Percentiles rank a stretch among this genome's conserved stretches.
Conservation (phyloP, 2,888 invertebrate species). For the Heliconius ethilla region DNA sequence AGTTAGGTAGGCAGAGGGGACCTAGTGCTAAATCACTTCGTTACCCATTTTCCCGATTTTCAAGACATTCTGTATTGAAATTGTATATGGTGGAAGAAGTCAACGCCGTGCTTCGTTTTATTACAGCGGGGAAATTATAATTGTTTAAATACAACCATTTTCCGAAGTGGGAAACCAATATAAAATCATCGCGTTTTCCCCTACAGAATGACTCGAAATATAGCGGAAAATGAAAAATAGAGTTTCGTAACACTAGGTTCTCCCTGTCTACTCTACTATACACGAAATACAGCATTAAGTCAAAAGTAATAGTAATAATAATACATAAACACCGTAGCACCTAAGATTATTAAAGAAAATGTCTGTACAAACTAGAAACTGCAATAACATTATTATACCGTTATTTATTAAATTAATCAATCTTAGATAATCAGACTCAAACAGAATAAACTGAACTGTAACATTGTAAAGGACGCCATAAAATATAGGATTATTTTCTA, state of each 20-base stretch:
- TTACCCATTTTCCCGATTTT: too few species aligned
- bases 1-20: too few species aligned
- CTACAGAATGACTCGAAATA: too few species aligned
- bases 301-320: background rate
- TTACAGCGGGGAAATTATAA: too few species aligned
- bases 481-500: conserved; percentile 9
- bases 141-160: too few species aligned
- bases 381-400: background rate
- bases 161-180: too few species aligned
- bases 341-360: background rate
- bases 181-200: too few species aligned
- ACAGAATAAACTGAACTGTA: background rate
- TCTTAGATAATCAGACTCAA: conserved; percentile 6
- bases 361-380: background rate
- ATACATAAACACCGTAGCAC: background rate
- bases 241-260: background rate
- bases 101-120: too few species aligned
- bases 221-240: background rate
- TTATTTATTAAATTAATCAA: conserved; percentile 16
- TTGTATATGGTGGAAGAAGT: too few species aligned
- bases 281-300: background rate
- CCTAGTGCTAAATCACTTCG: too few species aligned
- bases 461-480: conserved; percentile 16
- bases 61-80: too few species aligned
- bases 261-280: background rate